Evolutionary conservation across 2,888 invertebrate species (phyloP).

Genomic region (Steinernema scapterisci): DNA sequence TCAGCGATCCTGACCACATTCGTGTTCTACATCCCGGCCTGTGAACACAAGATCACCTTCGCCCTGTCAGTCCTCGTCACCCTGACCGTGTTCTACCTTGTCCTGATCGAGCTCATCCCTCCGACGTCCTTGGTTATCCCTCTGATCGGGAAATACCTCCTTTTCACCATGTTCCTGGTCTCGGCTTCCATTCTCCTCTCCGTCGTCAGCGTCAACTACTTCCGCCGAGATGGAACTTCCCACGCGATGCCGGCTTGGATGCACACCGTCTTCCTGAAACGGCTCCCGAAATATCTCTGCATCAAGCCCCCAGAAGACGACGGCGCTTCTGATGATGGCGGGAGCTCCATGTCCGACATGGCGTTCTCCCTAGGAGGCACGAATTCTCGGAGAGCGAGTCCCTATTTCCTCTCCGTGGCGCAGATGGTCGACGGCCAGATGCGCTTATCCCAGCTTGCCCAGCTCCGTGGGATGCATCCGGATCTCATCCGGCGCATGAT

Average conservation of each 20-base stretch:
- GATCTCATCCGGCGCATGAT: conserved; percentile 67
- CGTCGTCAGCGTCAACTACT: conserved; percentile 92
- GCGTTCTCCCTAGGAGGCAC: conserved; percentile 12
- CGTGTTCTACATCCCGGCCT: conserved; percentile 70
- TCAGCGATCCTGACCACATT: conserved; percentile 73
- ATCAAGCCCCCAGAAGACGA: conserved; percentile 58
- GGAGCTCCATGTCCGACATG: conserved; percentile 28
- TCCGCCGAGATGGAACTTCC: conserved; percentile 84
- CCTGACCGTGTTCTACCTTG: conserved; percentile 95
- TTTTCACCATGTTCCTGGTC: conserved; percentile 95
- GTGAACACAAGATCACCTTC: conserved; percentile 89
- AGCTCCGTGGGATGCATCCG: conserved; percentile 64
- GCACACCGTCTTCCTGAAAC: conserved; percentile 57
- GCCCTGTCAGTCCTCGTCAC: conserved; percentile 95
- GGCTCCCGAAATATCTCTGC: conserved; percentile 58
- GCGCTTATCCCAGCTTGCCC: conserved; percentile 58
- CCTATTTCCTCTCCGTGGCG: conserved; percentile 57
- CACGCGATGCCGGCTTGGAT: conserved; percentile 92
- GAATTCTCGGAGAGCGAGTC: conserved; percentile 59
- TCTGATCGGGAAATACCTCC: conserved; percentile 90
- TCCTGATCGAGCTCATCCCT: conserved; percentile 97
- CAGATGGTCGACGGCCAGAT: conserved; percentile 48
- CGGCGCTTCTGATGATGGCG: conserved; percentile 1
- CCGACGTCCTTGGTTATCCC: conserved; percentile 91
- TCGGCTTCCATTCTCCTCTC: conserved; percentile 85